Evolutionary conservation across 2,888 invertebrate species (phyloP), one percentile per base, ranked within the genome.

Genomic region (Drosophila vallismaia): DNA sequence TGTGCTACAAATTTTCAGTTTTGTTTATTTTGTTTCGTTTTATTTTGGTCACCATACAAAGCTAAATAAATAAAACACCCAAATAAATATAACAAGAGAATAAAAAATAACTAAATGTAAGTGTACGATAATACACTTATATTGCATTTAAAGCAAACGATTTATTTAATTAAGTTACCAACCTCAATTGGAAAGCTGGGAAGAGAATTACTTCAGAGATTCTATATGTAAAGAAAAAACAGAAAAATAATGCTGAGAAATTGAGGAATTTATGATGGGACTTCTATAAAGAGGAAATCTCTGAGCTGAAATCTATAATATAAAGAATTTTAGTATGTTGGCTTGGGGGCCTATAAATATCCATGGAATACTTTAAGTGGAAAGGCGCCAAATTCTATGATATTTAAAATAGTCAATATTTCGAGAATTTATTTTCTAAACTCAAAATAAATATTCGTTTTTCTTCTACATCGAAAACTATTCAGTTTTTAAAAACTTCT

Each of bases 1-100:
- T 53, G 28, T 46, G 64, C 33, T 19, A 53, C 64, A 63, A 12
- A 40, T 46, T 52, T 48, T 53, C 33, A 46, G 38, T 53, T 62
- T 52, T 33, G 63, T 40, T 63, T 50, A 36, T 44, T 58, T 56
- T 60, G 9, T 51, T 58, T 42, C 45, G 29, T 51, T 31, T 46
- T 26, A 40, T 51, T 63, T 62, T 36, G 31, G 40, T 50, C 44
- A 42, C 44, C 44, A 36, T 6, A 36, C n/a, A 36, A 36, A 36
- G 36, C n/a, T 12, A 36, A 42, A 42, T 19, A 42, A 14, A 40
- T 12, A 52, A 31, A 53, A 42, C 4, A 46, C 9, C 26, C 12
- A 29, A 46, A 38, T 14, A 14, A 12, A 12, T 12, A 5, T 2
- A 36, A n/a, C 19, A 19, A 19, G 19, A 19, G 19, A 19, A 19